Conservation (phyloP, 1,140 invertebrate species). For the Asbolus verrucosus region DNA sequence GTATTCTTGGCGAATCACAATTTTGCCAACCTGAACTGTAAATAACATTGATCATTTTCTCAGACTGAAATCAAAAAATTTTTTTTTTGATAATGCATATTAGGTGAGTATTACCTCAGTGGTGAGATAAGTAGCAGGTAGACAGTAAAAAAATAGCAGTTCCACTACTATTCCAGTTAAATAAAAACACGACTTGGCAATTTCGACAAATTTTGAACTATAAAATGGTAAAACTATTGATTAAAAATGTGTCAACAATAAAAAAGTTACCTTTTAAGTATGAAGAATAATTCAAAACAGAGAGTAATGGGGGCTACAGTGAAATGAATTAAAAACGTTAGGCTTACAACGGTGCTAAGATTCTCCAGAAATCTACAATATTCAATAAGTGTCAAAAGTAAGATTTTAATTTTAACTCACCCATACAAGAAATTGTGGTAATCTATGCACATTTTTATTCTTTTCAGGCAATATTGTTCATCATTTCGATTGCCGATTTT, state of each 20-base stretch:
- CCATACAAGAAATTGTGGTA: slow-evolving; percentile 1
- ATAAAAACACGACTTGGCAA: slow-evolving; percentile 11
- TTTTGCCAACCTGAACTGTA: slow-evolving; percentile 24
- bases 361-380: neutral
- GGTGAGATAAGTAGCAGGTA: slow-evolving; percentile 10
- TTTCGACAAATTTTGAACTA: slow-evolving; percentile 20
- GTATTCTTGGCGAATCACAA: neutral
- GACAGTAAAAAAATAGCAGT: slow-evolving; percentile 17
- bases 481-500: neutral
- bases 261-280: slow-evolving; percentile 6
- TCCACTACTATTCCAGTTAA: slow-evolving; percentile 7
- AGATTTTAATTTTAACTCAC: neutral
- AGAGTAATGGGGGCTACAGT: slow-evolving; percentile 5
- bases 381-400: neutral
- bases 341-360: neutral
- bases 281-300: slow-evolving; percentile 22
- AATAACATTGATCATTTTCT: neutral
- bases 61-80: slow-evolving; percentile 1
- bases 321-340: neutral
- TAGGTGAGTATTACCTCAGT: neutral
- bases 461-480: neutral
- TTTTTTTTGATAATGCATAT: neutral
- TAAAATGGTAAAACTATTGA: neutral
- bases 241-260: neutral
- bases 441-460: neutral